Percentiles rank a stretch among this genome's conserved stretches.
Conservation (phyloP, 2,797 vertebrate genomes). For the Buphagus erythrorhynchus region DNA sequence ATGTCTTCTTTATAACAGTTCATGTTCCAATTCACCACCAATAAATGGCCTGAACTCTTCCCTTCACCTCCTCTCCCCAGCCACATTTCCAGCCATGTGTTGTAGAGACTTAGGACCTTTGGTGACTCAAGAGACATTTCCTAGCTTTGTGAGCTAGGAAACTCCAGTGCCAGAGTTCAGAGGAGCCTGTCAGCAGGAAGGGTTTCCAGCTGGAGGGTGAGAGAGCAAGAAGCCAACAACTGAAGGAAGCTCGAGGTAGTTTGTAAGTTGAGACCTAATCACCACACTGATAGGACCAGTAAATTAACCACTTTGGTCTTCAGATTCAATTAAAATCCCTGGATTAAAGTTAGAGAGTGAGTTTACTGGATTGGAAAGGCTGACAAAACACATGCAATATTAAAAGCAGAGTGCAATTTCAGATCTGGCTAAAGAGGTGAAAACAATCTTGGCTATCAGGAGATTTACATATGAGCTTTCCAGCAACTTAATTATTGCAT, state of each 20-base stretch:
- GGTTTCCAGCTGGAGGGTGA: not conserved
- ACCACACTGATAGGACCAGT: not conserved
- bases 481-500: not conserved
- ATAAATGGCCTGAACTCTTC: not conserved
- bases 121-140: constrained; percentile 25
- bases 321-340: constrained; percentile 10
- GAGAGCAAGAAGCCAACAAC: not conserved
- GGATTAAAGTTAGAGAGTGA: not conserved
- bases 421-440: not conserved
- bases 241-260: not conserved
- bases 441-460: not conserved
- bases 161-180: not conserved
- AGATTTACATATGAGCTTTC: not conserved
- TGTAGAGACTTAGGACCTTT: not conserved
- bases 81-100: not conserved
- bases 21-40: not conserved
- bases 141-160: not conserved
- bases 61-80: not conserved
- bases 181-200: not conserved
- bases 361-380: not conserved
- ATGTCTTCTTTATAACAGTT: not conserved
- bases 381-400: not conserved
- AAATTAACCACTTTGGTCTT: not conserved
- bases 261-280: not conserved
- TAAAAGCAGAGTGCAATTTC: not conserved